Evolutionary conservation across 2,888 invertebrate species (phyloP).

Genomic region (Dryobotodes eremita): DNA sequence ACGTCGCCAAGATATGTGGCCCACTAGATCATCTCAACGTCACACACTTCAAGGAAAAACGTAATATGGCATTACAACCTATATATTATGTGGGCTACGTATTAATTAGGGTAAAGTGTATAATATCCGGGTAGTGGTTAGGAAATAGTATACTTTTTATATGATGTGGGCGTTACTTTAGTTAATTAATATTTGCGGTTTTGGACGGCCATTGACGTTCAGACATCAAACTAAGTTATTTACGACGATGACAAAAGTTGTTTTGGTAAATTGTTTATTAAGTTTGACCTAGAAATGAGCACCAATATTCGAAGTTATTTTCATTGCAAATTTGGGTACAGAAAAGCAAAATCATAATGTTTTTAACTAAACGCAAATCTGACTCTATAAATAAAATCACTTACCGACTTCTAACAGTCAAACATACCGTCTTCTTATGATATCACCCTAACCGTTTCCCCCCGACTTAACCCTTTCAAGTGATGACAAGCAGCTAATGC

Average conservation of each 20-base stretch:
- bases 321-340: not conserved
- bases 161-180: conserved; percentile 1
- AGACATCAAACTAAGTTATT: not conserved
- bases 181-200: not conserved
- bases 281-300: not conserved
- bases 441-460: conserved; percentile 20
- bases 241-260: not conserved
- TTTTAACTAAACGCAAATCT: not conserved
- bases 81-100: conserved; percentile 33
- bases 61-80: conserved; percentile 58
- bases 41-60: conserved; percentile 51
- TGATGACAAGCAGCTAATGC: conserved; percentile 60
- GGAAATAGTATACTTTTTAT: conserved; percentile 14
- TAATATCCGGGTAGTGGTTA: conserved; percentile 3
- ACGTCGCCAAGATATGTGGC: conserved; percentile 84
- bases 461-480: conserved; percentile 58
- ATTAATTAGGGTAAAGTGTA: conserved; percentile 57
- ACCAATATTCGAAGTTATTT: not conserved
- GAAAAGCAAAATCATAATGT: not conserved
- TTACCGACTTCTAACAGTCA: not conserved
- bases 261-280: not conserved
- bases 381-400: conserved; percentile 6
- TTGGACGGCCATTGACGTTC: not conserved
- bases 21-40: conserved; percentile 76
- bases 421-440: conserved; percentile 21